Evolutionary conservation across 2,113 vertebrate species (phyloP).

Genomic region (pig (Sus scrofa)): T2T-Sscrofa CM000813.6:32945001-32945500

Average conservation of each 20-base stretch:
- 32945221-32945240: conserved; percentile 95
- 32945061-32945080: conserved; percentile 91
- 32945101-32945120: conserved; percentile 95
- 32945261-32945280: conserved; percentile 99
- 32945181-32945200: conserved; percentile 94
- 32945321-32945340: conserved; percentile 99
- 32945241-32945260: conserved; percentile 98
- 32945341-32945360: conserved; percentile 99
- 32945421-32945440: conserved; percentile 93
- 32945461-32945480: conserved; percentile 85
- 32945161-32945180: conserved; percentile 99
- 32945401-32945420: conserved; percentile 94
- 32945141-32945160: conserved; percentile 99
- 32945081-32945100: conserved; percentile 92
- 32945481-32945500: conserved; percentile 87
- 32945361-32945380: conserved; percentile 94
- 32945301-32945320: conserved; percentile 99
- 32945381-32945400: conserved; percentile 94
- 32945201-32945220: conserved; percentile 94
- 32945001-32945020: conserved; percentile 84
- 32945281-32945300: conserved; percentile 99
- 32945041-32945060: conserved; percentile 83
- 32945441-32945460: conserved; percentile 91
- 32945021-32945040: conserved; percentile 88
- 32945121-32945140: conserved; percentile 99